Evolutionary conservation across 2,113 vertebrate genomes (phyloP), one percentile per base, ranked within the genome.

Genomic region (Centropus unirufus): DNA sequence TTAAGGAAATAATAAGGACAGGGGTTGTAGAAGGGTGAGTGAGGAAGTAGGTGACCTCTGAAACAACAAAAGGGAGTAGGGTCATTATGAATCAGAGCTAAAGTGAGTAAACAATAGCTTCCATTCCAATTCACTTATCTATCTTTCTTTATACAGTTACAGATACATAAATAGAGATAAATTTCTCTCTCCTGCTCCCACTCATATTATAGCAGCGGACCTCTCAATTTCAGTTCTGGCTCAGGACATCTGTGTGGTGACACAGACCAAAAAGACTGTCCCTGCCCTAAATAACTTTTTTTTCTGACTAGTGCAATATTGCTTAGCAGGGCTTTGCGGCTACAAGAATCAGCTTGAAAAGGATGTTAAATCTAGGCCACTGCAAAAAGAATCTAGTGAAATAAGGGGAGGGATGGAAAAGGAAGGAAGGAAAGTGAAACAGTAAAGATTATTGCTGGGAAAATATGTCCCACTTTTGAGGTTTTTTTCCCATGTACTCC

Each of bases 331-430:
- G 86, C 79, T 94, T 93, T 96, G 90, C 93, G 94, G 83, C 79
- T 82, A 59, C 80, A 93, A 84, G 83, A 88, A 88, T 86, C 49
- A 67, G 27, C 90, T 90, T 79, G 32, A 61, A 92, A 93, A 92
- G 73, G 92, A 78, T 88, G 80, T 70, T 84, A 92, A 93, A 96
- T 94, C 90, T 96, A 95, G 95, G 95, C 76, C 93, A 96, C 90
- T 64, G 93, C 61, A 55, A 92, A 92, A 89, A 90, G 88, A 78
- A 66, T 68, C 79, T 34, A 23, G 68, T 78, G 93, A 93, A 96
- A 68, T 75, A 93, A 86, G 76, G 29, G 62, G 46, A 89, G 30
- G 40, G 57, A 64, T 67, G 15, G 61, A 22, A 83, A 83, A 59
- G 67, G 57, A 78, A 90, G 81, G 57, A 68, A 82, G 67, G 66